Conservation (phyloP, 2,113 vertebrate genomes). For the Parus major region DNA sequence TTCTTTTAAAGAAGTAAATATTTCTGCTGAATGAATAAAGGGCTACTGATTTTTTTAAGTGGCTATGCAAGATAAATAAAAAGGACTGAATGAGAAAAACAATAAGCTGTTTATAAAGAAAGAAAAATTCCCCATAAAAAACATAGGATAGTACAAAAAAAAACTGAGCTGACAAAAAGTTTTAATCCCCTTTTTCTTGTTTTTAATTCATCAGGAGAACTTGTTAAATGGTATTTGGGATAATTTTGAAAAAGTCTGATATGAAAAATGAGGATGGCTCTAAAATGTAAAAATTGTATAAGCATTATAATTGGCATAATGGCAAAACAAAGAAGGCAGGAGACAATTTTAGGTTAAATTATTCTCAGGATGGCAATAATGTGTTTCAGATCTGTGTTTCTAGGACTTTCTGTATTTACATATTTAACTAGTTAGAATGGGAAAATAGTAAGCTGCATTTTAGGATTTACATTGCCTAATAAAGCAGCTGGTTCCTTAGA, state of each 20-base stretch:
- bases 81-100: neutral
- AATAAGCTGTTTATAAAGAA: neutral
- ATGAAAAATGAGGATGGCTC: neutral
- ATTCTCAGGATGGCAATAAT: neutral
- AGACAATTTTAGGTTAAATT: neutral
- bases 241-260: neutral
- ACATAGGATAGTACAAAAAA: neutral
- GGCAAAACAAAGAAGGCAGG: neutral
- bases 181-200: rapidly evolving
- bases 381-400: neutral
- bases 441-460: neutral
- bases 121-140: neutral
- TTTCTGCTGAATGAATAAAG: neutral
- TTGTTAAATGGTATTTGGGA: neutral
- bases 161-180: neutral
- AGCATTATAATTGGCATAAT: neutral
- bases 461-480: neutral
- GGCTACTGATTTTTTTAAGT: neutral
- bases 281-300: neutral
- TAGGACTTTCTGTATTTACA: neutral
- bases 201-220: neutral
- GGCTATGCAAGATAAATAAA: neutral
- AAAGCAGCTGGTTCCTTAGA: neutral
- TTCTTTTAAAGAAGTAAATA: neutral
- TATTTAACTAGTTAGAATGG: neutral